These are phyloP conservation scores for Nycteola revayana DNA, from an alignment of 2,888 invertebrate genomes.

Conservation along the genomic window DNA sequence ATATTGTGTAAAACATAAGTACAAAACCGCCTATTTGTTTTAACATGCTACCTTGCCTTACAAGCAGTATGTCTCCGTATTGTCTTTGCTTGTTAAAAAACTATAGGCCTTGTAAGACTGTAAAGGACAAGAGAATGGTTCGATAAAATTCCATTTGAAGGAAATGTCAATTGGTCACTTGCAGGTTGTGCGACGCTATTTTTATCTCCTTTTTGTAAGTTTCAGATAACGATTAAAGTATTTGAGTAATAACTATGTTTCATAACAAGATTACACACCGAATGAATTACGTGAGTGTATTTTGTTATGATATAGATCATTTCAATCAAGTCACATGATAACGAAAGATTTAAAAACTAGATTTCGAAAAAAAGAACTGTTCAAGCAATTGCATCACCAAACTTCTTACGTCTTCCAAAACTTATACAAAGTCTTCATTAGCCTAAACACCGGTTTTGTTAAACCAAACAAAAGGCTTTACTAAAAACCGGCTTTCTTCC, in stretches of 20 bases:
- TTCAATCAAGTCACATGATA: no score
- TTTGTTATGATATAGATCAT: no score
- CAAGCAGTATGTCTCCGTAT: slow-evolving; percentile 29
- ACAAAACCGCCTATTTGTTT: slow-evolving; percentile 5
- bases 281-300: no score
- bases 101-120: slow-evolving; percentile 29
- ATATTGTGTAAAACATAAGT: no score
- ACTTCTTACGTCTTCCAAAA: slow-evolving; percentile 1
- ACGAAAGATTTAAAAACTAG: no score
- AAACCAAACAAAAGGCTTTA: slow-evolving; percentile 5
- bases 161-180: slow-evolving; percentile 43
- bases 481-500: slow-evolving; percentile 11
- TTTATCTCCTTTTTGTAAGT: background rate
- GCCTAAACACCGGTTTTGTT: slow-evolving; percentile 14
- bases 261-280: no score
- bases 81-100: slow-evolving; percentile 34
- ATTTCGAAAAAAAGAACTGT: no score
- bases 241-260: no score
- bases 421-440: slow-evolving; percentile 9
- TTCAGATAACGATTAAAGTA: no score
- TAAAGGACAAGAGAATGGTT: slow-evolving; percentile 50
- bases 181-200: slow-evolving; percentile 7
- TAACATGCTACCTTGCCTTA: slow-evolving; percentile 8
- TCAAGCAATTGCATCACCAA: no score
- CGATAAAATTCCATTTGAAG: slow-evolving; percentile 47